These are phyloP conservation scores for Gryllus bimaculatus DNA, from an alignment of 1,140 invertebrate species.

Conservation along the genomic window DNA sequence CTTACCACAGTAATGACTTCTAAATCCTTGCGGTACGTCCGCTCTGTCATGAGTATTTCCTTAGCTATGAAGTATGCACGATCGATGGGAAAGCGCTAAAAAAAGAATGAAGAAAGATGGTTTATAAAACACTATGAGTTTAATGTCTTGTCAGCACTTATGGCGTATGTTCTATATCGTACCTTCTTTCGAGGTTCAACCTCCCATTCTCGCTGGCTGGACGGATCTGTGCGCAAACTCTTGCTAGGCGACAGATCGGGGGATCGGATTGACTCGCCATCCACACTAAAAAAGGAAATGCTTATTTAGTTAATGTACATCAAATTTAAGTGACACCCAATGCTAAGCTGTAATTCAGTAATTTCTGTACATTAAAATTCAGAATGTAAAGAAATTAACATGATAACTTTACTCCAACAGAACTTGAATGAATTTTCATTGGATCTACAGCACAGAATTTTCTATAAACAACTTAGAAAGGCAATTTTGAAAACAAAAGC, in stretches of 20 bases:
- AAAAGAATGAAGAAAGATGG: conserved; percentile 1
- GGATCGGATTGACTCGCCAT: background rate
- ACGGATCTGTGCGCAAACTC: background rate
- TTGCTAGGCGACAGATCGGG: background rate
- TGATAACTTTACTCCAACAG: no score
- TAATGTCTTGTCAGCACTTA: no score
- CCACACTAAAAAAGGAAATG: background rate
- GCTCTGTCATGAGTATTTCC: conserved; percentile 89
- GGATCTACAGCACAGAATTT: no score
- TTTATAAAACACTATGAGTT: background rate
- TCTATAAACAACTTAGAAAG: no score
- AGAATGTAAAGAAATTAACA: no score
- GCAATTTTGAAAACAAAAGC: no score
- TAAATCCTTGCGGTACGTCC: conserved; percentile 90
- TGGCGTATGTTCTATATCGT: background rate
- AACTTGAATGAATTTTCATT: no score
- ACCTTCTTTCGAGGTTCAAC: background rate
- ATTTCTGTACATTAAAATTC: no score
- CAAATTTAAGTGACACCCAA: no score
- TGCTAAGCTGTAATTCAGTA: no score
- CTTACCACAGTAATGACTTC: conserved; percentile 80
- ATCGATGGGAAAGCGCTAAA: conserved; percentile 60
- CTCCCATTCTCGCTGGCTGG: background rate
- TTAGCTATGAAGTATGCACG: conserved; percentile 87
- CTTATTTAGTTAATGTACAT: background rate